phyloP scores from a whole-genome alignment of 64 coral and sea anemone genomes.

The Acropora tenuis region DNA sequence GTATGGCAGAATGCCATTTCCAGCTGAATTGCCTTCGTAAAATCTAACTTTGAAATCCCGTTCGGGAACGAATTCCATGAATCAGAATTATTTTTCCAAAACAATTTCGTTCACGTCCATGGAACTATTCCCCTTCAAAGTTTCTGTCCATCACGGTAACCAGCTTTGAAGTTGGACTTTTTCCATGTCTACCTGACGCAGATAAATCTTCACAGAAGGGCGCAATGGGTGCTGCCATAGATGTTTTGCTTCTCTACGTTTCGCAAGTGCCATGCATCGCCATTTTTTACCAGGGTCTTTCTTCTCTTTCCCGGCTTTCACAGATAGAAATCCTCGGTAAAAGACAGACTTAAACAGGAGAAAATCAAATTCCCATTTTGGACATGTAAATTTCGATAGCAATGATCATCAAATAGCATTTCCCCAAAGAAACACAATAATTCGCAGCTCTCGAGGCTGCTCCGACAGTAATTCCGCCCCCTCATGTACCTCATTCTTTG shows the following conservation, averaged over 20 bases:
- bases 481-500: no score
- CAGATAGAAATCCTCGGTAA: not conserved
- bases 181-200: not conserved
- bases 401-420: no score
- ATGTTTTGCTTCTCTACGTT: not conserved
- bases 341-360: not conserved
- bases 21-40: no score
- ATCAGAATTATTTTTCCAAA: not conserved
- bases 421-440: no score
- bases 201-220: not conserved
- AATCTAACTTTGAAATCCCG: not conserved
- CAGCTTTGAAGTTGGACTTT: not conserved
- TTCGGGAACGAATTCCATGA: not conserved
- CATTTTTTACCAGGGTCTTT: not conserved
- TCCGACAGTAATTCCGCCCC: no score
- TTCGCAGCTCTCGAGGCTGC: no score
- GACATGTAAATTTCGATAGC: no score
- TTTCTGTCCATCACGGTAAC: not conserved
- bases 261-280: not conserved
- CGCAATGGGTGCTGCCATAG: not conserved
- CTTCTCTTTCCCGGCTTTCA: not conserved
- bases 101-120: not conserved
- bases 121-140: not conserved
- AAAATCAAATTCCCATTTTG: not conserved
- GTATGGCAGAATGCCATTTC: no score